Base-by-base conservation (phyloP, 2,888 invertebrate species). In the Ormyrus thymus region DNA sequence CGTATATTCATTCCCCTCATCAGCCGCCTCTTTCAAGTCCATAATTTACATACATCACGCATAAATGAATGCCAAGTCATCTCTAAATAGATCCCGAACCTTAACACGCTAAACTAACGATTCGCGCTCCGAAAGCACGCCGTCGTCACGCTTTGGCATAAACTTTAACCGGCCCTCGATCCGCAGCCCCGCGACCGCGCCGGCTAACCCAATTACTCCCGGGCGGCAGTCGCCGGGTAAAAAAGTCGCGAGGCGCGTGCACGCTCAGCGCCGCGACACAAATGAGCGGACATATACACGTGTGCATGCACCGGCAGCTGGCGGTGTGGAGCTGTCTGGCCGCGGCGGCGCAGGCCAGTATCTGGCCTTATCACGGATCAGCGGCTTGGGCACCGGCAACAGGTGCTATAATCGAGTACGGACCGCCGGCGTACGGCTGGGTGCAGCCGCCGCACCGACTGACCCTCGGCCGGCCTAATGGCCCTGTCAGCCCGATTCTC, bases 301-400 rank as follows among this genome's bases (percentile, higher is more conserved):
- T 61, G 50, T 56, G 55, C 61, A 9, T 59, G 29, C 7, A 15
- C 59, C 15, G 45, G 56, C 75, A 83, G 84, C 78, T 84, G 68
- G 76, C 76, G 58, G 55, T 81, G 70, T 82, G 80, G 80, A 76
- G 81, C 79, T 81, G 83, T 11, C 64, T 84, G 64, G 55, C 80
- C 50, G 80, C 76, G 69, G 78, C 83, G 70, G 83, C 81, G 73
- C 82, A 81, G 66, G 86, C 83, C 64, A 84, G 84, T 70, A 77
- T 84, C 73, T 85, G 84, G 84, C 85, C 86, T 81, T 85, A 85
- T 84, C 85, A 84, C 78, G 85, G 81, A 81, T 81, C 84, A 78
- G 79, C 81, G 76, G 80, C 73, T 78, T 79, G 82, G 79, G 81
- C 81, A 65, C 76, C 84, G 69, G 84, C 83, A 84, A 84, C 85